Conservation (phyloP, 2,797 vertebrate species). For the Sus cebifrons region DNA sequence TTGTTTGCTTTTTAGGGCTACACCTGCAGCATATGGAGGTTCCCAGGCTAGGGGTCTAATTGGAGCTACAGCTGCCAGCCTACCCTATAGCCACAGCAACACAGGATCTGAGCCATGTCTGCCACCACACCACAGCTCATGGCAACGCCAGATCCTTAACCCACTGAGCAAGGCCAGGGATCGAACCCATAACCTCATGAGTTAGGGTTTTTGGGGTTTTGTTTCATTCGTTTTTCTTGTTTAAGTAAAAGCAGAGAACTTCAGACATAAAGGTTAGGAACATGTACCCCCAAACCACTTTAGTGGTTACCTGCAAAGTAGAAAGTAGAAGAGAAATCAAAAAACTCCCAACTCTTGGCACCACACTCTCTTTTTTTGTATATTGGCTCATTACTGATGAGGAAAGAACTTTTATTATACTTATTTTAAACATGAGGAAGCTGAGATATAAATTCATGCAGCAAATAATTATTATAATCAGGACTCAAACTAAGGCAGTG, state of each 20-base stretch:
- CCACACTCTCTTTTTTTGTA: fast-evolving
- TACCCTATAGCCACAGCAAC: too few species aligned
- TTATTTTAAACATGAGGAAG: not conserved
- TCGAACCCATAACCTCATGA: too few species aligned
- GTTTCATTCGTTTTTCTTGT: not conserved
- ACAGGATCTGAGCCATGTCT: too few species aligned
- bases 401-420: not conserved
- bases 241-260: not conserved
- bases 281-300: not conserved
- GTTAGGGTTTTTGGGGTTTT: not conserved
- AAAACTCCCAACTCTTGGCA: not conserved
- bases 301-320: not conserved
- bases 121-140: too few species aligned
- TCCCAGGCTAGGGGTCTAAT: too few species aligned
- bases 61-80: too few species aligned
- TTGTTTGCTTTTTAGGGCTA: too few species aligned
- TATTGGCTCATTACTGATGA: not conserved
- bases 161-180: too few species aligned
- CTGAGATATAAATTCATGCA: not conserved
- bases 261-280: not conserved
- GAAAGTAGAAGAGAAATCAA: not conserved
- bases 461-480: not conserved
- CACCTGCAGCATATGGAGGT: too few species aligned
- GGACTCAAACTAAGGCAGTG: not conserved
- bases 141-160: too few species aligned